phyloP scores from a whole-genome alignment of 2,113 vertebrate genomes.

The Thryonomys swinderianus region DNA sequence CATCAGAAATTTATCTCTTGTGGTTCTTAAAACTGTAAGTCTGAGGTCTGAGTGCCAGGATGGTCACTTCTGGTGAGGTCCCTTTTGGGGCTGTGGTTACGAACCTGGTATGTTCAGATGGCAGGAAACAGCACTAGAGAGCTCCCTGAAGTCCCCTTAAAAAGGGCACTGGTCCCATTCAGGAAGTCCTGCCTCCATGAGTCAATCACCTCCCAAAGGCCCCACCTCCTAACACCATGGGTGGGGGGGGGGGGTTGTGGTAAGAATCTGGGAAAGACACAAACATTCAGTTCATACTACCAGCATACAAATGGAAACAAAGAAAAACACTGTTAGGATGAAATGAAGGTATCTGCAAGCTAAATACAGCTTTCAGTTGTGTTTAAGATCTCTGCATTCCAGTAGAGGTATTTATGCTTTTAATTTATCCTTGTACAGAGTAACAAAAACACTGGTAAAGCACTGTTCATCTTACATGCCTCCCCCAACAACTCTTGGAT shows the following conservation, averaged over 20 bases:
- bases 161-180: neutral
- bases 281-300: neutral
- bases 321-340: rapidly evolving
- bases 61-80: neutral
- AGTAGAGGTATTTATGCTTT: neutral
- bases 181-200: neutral
- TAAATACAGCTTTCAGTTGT: neutral
- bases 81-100: neutral
- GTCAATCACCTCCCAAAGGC: neutral
- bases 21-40: neutral
- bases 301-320: neutral
- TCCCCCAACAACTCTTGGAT: neutral
- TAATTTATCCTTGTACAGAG: conserved; percentile 1
- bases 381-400: neutral
- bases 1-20: neutral
- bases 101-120: neutral
- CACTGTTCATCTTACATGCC: neutral
- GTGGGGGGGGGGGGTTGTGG: too few relatives aligned
- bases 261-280: too few relatives aligned
- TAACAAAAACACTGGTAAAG: neutral
- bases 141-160: neutral
- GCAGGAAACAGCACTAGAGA: neutral
- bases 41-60: neutral
- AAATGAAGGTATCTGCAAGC: neutral
- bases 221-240: neutral